Evolutionary conservation across 2,888 invertebrate genomes (phyloP), one percentile per base, ranked within the genome.

Genomic region (Epistrophe eligans): DNA sequence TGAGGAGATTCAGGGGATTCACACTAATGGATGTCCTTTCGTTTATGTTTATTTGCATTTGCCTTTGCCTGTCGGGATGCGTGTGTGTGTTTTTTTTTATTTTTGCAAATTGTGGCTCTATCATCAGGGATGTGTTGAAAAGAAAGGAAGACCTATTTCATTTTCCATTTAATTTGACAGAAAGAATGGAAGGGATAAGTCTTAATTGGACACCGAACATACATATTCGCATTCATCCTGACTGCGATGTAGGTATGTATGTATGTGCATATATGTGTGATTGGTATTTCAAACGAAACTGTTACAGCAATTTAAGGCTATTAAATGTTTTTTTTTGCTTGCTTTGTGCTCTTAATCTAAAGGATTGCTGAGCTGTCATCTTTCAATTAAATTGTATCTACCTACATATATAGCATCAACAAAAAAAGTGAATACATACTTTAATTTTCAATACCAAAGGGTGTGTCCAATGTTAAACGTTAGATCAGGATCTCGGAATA

Each of bases 11-110:
- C n/a, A 24, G 1, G 24, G 3, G 17, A 67, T 35, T 67, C 66
- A 35, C 66, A 67, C 43, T 67, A 67, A 67, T 67, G 66, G 66
- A 67, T 67, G 66, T 50, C 35, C 13, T 17, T 64, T 48, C n/a
- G n/a, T 50, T 67, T 32, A 8, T 48, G 32, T 32, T 6, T 32
- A 32, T 5, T 17, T 10, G 8, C 45, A 3, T 48, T 9, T 28
- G 17, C 17, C 3, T 64, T 45, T 50, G 48, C 17, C 48, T 50
- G 13, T 67, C 0, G 19, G 35, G 50, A 43, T 38, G n/a, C n/a
- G n/a, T n/a, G n/a, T n/a, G n/a, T n/a, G 17, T 17, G 17, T 35
- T 32, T 35, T 35, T 24, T 15, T 35, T 15, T n/a, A n/a, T n/a
- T n/a, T 43, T 43, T 40, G 15, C 15, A 57, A 58, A 10, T 0